These are phyloP conservation scores for Liasis olivaceus DNA, from an alignment of 2,797 vertebrate species.

Conservation along the genomic window DNA sequence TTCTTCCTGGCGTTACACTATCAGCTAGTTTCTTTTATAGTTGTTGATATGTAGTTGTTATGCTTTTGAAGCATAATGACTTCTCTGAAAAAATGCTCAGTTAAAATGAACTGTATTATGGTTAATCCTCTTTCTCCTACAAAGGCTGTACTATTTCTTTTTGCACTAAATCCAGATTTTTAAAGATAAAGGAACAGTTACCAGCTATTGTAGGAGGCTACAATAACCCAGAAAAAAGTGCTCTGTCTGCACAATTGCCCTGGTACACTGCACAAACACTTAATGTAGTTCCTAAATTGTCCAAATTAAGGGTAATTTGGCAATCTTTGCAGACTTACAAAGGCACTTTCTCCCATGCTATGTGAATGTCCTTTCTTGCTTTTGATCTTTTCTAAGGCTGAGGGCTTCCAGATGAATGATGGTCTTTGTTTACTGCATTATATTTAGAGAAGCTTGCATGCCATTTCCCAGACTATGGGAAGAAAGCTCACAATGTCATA, in stretches of 20 bases:
- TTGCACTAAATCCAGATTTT: not conserved
- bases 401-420: conserved; percentile 8
- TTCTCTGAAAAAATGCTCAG: not conserved
- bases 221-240: not conserved
- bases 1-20: not conserved
- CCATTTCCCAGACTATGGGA: not conserved
- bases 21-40: not conserved
- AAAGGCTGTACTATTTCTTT: not conserved
- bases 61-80: not conserved
- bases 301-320: conserved; percentile 4
- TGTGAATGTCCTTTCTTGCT: not conserved
- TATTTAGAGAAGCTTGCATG: not conserved
- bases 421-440: not conserved
- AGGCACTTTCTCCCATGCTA: not conserved
- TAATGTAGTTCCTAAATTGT: conserved; percentile 11
- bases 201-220: not conserved
- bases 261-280: not conserved
- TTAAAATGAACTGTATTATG: not conserved
- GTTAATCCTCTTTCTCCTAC: not conserved
- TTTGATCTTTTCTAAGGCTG: conserved; percentile 11
- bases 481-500: not conserved
- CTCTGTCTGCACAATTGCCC: not conserved
- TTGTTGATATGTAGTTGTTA: not conserved
- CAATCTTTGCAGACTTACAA: not conserved
- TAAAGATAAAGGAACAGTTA: not conserved